Evolutionary conservation across 2,888 invertebrate species (phyloP), one percentile per base, ranked within the genome.

Genomic region (Pteria penguin): DNA sequence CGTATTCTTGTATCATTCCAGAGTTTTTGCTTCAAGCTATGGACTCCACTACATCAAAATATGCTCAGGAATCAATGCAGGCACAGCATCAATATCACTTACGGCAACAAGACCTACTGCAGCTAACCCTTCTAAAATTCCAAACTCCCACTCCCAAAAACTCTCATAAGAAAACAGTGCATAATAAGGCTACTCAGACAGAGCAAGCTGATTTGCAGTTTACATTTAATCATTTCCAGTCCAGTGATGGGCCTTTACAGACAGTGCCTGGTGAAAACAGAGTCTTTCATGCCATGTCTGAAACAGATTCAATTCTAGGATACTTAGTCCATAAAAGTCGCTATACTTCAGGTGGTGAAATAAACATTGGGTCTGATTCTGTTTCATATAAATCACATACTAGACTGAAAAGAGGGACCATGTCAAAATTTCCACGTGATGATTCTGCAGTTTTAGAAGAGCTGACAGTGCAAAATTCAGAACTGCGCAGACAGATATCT

Each of bases 41-140:
- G 93, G 94, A 94, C 84, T 62, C 78, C 31, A 61, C 91, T 22
- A 74, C 72, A 4, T 85, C 82, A 14, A 72, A 82, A 1, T 83
- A 90, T 70, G 95, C 95, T 2, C 88, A 95, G 27, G 95, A 96
- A 90, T 96, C 96, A 0, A 93, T 96, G 24, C 94, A 94, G 27
- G 91, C 96, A 27, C 96, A 96, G 92, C 94, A 94, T 79, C 94
- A 95, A 85, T 95, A 95, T 89, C 95, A 96, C 86, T 93, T 94
- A 2, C 94, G 95, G 90, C 95, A 96, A 92, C 84, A 85, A 54
- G 86, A 84, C 57, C 76, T 86, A 32, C 78, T 89, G 61, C 84
- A 84, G 57, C 81, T 80, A 54, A 76, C 82, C 61, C 84, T 72
- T 8, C 36, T 2, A 32, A 69, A 68, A 33, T 18, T 70, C 26